Conservation (phyloP, 64 coral and sea anemone species). For the Montipora foliosa region DNA sequence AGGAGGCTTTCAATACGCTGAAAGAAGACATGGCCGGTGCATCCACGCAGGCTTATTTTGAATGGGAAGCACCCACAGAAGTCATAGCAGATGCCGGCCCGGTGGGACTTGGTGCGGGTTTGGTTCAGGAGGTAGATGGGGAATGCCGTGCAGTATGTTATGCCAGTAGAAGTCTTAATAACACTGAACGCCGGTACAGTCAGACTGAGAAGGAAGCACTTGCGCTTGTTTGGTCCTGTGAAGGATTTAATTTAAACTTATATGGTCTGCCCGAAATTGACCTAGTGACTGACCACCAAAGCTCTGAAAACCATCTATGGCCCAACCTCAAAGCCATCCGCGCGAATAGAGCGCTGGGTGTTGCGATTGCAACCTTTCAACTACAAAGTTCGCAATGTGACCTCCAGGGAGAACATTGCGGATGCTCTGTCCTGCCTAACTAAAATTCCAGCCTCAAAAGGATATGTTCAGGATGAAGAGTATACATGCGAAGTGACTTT, state of each 20-base stretch:
- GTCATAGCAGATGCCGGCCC: slow-evolving; percentile 25
- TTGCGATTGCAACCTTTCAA: slow-evolving; percentile 59
- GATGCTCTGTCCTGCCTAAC: slow-evolving; percentile 43
- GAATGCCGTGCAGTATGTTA: neutral
- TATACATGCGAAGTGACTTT: too few species aligned
- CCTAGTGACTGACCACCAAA: neutral
- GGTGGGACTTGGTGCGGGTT: neutral
- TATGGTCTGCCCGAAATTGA: neutral
- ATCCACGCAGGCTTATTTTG: slow-evolving; percentile 12
- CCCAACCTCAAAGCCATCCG: neutral
- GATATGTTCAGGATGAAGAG: neutral
- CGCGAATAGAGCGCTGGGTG: slow-evolving; percentile 54
- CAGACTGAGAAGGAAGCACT: neutral
- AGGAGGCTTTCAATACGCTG: neutral
- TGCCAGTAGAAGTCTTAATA: neutral
- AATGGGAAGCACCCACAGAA: neutral
- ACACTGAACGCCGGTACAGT: too few species aligned
- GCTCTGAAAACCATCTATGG: too few species aligned
- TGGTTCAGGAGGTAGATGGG: slow-evolving; percentile 8
- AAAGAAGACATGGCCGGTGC: neutral
- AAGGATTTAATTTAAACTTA: slow-evolving; percentile 1
- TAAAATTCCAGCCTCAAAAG: slow-evolving; percentile 9
- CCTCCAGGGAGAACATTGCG: slow-evolving; percentile 40
- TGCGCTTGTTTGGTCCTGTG: neutral
- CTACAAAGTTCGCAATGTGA: slow-evolving; percentile 23